Conservation (phyloP, 2,113 vertebrate species). For the Tringa solitaria region DNA sequence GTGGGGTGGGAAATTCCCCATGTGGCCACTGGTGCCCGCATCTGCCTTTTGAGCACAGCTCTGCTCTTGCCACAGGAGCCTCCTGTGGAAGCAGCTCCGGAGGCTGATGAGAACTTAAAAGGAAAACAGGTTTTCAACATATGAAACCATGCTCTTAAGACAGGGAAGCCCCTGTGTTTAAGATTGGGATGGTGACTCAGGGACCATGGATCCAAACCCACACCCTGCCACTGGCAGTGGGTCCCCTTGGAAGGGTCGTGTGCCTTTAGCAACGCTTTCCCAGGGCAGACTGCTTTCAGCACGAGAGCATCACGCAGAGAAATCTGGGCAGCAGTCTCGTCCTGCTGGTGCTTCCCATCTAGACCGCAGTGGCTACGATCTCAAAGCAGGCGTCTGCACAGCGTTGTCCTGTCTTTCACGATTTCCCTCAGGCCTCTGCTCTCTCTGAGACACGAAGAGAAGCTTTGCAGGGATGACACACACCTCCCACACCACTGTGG, state of each 20-base stretch:
- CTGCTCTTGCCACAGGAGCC: background rate
- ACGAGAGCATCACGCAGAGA: fast-evolving
- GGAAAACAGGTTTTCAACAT: background rate
- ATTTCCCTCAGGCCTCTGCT: background rate
- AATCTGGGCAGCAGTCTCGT: background rate
- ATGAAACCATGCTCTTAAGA: background rate
- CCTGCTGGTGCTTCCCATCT: background rate
- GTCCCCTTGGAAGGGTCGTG: fast-evolving
- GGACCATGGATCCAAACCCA: background rate
- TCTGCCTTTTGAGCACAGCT: background rate
- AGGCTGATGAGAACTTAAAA: background rate
- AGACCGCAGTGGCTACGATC: fast-evolving
- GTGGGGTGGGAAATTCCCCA: fast-evolving
- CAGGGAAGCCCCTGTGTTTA: background rate
- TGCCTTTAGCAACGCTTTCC: background rate
- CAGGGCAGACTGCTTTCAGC: background rate
- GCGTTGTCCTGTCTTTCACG: background rate
- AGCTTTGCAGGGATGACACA: background rate
- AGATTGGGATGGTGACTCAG: background rate
- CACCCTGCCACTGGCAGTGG: background rate
- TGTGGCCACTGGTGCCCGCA: fast-evolving
- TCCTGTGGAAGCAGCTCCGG: background rate
- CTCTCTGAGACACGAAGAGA: fast-evolving
- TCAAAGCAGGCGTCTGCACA: background rate
- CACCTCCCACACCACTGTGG: background rate